phyloP scores from a whole-genome alignment of 2,797 vertebrate genomes.

The Lepidocolaptes lacrymiger region DNA sequence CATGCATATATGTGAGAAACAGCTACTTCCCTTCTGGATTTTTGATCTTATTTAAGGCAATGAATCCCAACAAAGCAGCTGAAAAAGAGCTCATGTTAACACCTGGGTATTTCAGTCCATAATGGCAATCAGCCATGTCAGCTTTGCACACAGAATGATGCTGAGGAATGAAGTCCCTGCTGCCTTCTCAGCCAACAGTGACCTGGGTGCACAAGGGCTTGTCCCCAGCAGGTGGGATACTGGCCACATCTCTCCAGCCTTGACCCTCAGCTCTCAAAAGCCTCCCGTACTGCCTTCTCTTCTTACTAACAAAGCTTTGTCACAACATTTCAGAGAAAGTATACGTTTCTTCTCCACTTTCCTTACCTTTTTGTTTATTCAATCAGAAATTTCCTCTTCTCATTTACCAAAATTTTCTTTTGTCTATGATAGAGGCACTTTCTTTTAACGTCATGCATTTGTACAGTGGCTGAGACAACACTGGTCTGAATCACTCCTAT shows the following conservation, averaged over 20 bases:
- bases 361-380: neutral
- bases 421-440: neutral
- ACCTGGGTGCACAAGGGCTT: neutral
- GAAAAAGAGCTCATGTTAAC: neutral
- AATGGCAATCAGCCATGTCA: neutral
- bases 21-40: neutral
- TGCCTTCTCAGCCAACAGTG: neutral
- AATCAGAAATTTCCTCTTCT: neutral
- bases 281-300: neutral
- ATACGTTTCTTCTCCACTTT: neutral
- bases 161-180: neutral
- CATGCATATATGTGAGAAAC: neutral
- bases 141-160: neutral
- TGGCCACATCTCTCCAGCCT: neutral
- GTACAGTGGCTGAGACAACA: neutral
- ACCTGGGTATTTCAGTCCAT: neutral
- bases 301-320: neutral
- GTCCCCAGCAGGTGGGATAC: neutral
- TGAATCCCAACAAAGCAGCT: rapidly evolving
- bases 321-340: neutral
- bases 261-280: neutral
- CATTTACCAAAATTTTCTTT: neutral
- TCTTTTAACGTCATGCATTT: neutral
- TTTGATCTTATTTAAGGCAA: neutral
- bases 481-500: neutral